Evolutionary conservation across 2,113 vertebrate species (phyloP).

Genomic region (Peromyscus polionotus): DNA sequence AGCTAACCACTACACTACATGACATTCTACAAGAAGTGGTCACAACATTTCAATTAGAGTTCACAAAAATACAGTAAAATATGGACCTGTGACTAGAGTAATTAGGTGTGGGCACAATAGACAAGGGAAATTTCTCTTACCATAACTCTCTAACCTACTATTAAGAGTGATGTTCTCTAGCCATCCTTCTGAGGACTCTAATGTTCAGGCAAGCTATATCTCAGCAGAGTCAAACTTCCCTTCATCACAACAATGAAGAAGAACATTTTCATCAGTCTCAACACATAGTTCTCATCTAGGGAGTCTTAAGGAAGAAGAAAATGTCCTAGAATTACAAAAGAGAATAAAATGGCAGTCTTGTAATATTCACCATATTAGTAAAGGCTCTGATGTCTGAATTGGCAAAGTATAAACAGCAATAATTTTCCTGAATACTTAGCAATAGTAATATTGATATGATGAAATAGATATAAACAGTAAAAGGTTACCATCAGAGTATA

Average conservation of each 20-base stretch:
- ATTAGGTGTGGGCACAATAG: not conserved
- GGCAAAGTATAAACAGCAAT: not conserved
- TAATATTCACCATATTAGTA: not conserved
- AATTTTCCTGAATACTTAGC: not conserved
- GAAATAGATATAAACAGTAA: not conserved
- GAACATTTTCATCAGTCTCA: not conserved
- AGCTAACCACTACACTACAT: too few relatives aligned
- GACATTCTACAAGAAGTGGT: not conserved
- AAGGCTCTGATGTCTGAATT: not conserved
- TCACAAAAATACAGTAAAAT: not conserved
- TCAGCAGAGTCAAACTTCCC: not conserved
- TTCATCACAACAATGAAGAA: not conserved
- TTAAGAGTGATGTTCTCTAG: not conserved
- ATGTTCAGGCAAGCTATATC: not conserved
- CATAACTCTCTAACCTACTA: not conserved
- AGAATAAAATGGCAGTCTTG: not conserved
- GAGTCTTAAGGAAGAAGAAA: not conserved
- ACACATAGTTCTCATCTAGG: not conserved
- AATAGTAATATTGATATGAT: not conserved
- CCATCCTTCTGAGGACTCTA: not conserved
- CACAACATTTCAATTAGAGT: not conserved
- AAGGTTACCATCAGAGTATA: not conserved
- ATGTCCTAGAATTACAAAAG: not conserved
- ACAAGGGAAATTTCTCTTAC: not conserved
- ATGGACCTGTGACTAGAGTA: not conserved